Evolutionary conservation across 2,888 invertebrate species (phyloP), one percentile per base, ranked within the genome.

Genomic region (Chirona hameri): DNA sequence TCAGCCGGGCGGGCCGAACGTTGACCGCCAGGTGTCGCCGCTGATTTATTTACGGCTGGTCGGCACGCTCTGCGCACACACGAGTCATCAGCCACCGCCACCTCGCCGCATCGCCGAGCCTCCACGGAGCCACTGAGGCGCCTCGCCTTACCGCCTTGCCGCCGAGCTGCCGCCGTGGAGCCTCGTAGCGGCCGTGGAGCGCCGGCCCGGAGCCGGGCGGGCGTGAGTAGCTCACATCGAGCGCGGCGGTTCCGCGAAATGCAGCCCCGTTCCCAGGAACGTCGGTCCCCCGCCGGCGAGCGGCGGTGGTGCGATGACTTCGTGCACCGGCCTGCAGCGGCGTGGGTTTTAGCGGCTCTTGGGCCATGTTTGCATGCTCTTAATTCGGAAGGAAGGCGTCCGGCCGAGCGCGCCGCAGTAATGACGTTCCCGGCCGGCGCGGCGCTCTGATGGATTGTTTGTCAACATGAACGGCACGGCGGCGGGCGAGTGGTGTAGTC

Each of bases 11-110:
- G 72, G 72, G 31, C 29, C 31, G 72, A 27, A 15, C 72, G 31
- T 7, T 72, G 72, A 72, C 72, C 72, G 31, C 72, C 2, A 72
- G 72, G 72, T 72, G 72, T 72, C 72, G 72, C 31, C 72, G 31
- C 72, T 31, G 72, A 72, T 72, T 31, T 72, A 31, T 72, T 29
- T 15, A 72, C 72, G 72, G 72, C 14, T 15, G 29, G 18, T 1
- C 18, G 29, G 31, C 69, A 31, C 69, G 69, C 69, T 52, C 52
- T 52, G 52, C 52, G 15, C 29, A 15, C 31, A 31, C 69, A 31
- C 69, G 65, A n/a, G 57, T 0, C 57, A 18, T 4, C 65, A n/a
- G n/a, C 65, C 65, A n/a, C 65, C n/a, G n/a, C 65, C n/a, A 3
- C 27, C 65, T n/a, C n/a, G 10, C 65, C n/a, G n/a, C n/a, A n/a